phyloP scores from a whole-genome alignment of 2,797 vertebrate species.

The Trachops cirrhosus region DNA sequence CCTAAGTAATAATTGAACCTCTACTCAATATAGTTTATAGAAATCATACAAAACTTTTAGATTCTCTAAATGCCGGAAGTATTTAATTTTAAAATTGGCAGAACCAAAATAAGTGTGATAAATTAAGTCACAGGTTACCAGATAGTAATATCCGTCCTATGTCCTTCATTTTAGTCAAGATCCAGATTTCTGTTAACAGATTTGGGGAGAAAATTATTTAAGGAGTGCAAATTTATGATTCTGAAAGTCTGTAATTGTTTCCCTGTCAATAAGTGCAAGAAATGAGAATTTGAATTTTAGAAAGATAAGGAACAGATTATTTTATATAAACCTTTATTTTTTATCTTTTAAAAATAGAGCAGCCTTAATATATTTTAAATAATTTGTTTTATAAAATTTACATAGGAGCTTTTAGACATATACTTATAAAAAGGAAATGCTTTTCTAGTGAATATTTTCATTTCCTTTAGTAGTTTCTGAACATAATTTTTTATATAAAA shows the following conservation, averaged over 20 bases:
- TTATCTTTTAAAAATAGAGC: not conserved
- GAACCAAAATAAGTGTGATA: slow-evolving; percentile 4
- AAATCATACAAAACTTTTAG: not conserved
- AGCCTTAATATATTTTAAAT: slow-evolving; percentile 6
- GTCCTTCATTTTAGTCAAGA: not conserved
- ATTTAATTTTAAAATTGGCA: not conserved
- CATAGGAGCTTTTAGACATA: not conserved
- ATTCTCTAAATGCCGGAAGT: not conserved
- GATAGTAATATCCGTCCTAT: not conserved
- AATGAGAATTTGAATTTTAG: not conserved
- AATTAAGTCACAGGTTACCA: not conserved
- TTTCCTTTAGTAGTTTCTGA: not conserved
- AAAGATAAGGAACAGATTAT: not conserved
- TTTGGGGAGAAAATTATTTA: not conserved
- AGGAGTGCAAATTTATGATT: not conserved
- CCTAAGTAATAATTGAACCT: not conserved
- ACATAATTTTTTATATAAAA: not conserved
- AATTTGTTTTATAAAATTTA: slow-evolving; percentile 9
- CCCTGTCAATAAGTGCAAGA: not conserved
- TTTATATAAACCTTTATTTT: not conserved
- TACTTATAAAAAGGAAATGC: not conserved
- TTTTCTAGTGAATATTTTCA: not conserved
- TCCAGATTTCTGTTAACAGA: not conserved
- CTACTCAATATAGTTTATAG: not conserved
- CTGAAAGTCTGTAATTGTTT: not conserved